Base-by-base conservation (phyloP, 2,113 vertebrate genomes). In the Herpetotheres cachinnans region DNA sequence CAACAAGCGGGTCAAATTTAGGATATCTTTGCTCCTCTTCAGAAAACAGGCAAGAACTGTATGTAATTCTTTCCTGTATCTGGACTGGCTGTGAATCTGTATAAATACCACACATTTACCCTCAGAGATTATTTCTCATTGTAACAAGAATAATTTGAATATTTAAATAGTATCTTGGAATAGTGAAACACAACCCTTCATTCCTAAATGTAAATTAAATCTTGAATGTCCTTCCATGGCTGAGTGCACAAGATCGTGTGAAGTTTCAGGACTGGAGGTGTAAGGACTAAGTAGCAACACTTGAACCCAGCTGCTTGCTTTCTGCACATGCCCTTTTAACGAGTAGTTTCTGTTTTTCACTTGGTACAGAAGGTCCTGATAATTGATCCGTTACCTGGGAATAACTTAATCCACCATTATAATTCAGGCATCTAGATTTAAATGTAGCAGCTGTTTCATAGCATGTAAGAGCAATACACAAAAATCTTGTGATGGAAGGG, bases 351-450 rank as follows among this genome's bases (percentile, higher is more conserved):
- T 93, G 52, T 20, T 92, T 97, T 77, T 79, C 56, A 54, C 32
- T 80, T 47, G 42, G 32, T 87, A 29, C 49, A 66, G 84, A 85
- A 93, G 63, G 67, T 84, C 21, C 30, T 66, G n/a, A 34, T 93
- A 90, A 79, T 92, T 92, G 50, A 90, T 89, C 72, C 56, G 80
- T 82, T 91, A 56, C 3, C 0, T 82, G 73, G 58, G 81, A 92
- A 95, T 92, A 93, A 80, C 69, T 89, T 92, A 90, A 93, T 85
- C n/a, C 50, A 72, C n/a, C 63, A 83, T 79, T 92, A 66, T 95
- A 94, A 84, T 92, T 73, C 58, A 86, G n/a, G 61, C 56, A 65
- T 93, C 82, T 89, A 86, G 63, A 65, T 38, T 93, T 67, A 94
- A 95, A 86, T 59, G 62, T 67, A 96, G 67, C 69, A 89, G 61